Base-by-base conservation (phyloP, 2,113 vertebrate species). In the Thymallus thymallus region DNA sequence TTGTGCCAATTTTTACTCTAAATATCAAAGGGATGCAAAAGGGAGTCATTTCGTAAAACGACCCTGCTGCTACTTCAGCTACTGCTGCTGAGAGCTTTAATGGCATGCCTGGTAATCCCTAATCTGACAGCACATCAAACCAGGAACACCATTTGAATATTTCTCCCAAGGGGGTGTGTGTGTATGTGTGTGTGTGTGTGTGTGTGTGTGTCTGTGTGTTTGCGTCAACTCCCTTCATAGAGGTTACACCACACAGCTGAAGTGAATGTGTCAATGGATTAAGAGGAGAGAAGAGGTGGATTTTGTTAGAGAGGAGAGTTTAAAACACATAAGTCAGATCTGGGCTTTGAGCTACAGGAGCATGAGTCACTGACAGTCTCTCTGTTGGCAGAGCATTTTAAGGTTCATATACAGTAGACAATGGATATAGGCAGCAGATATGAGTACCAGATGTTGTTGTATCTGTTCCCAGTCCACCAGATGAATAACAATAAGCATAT, bases 61-160 rank as follows among this genome's bases (percentile, higher is more conserved):
- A 10, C 9, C 2, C 0, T 3, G 35, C 9, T 41, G 35, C 9
- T 41, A 0, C 2, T 35, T 1, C 2, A 1, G 26, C 26, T 41
- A 3, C 55, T 56, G 51, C 23, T 7, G 68, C 70, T 82, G 78
- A 45, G 71, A 69, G 55, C 76, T 82, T 82, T 82, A 82, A 85
- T 80, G 76, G 72, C 63, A 32, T 79, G 35, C 62, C 26, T 78
- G 76, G 75, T 88, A 79, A 87, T 86, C 73, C 62, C 71, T 83
- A 62, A 83, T 88, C 85, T 85, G 79, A 89, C 84, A 84, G 81
- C 70, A 80, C 77, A 82, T 86, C 83, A 84, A 68, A 71, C 55
- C 66, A 60, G 18, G 35, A 26, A 6, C 70, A 68, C 79, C 77
- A 51, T 69, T 81, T 72, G 61, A 18, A 29, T 62, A 9, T 76